Conservation (phyloP, 2,888 invertebrate species). For the Aphrophora alni region DNA sequence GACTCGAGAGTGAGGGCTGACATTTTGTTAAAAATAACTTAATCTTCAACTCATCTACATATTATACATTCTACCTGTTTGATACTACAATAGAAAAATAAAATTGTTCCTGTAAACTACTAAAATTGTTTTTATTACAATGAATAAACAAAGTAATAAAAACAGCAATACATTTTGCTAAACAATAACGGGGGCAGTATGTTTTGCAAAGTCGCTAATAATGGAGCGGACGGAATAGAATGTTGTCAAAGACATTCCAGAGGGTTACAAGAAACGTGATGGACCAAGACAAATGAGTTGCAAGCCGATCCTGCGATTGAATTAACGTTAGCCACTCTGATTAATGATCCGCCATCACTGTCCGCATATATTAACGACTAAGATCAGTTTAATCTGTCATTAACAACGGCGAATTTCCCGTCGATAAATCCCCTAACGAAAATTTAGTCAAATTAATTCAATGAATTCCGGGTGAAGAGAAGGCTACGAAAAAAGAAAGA, state of each 20-base stretch:
- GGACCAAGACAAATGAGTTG: conserved; percentile 9
- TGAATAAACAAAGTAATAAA: too few relatives aligned
- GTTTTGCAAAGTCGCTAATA: background rate
- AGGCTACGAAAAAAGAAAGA: background rate
- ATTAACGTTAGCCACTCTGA: background rate
- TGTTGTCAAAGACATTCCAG: background rate
- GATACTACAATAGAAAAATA: too few relatives aligned
- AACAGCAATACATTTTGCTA: too few relatives aligned
- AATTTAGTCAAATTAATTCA: conserved; percentile 9
- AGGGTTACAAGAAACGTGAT: background rate
- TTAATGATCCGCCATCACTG: background rate
- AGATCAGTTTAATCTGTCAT: background rate
- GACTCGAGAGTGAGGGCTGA: too few relatives aligned
- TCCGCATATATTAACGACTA: background rate
- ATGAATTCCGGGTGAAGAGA: background rate
- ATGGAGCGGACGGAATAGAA: background rate
- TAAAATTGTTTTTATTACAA: too few relatives aligned
- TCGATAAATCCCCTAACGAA: background rate
- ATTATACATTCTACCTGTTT: too few relatives aligned
- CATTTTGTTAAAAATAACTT: too few relatives aligned
- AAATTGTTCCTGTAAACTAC: too few relatives aligned
- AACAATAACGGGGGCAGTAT: background rate
- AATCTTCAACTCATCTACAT: too few relatives aligned
- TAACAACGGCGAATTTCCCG: background rate
- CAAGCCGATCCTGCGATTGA: background rate